Conservation (phyloP, 2,888 invertebrate species). For the Graphium colonna region DNA sequence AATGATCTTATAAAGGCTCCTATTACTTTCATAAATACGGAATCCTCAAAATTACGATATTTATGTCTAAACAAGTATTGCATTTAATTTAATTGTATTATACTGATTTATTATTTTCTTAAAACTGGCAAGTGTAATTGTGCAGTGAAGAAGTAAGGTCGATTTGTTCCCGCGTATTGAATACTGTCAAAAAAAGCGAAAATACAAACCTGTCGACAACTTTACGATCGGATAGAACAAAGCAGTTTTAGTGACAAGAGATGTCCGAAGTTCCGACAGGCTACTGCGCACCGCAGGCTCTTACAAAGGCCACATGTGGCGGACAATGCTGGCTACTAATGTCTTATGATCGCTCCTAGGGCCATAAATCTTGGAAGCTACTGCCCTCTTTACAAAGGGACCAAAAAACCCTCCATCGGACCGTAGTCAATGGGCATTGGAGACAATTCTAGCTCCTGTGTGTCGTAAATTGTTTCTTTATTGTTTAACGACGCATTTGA, state of each 20-base stretch:
- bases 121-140: background rate
- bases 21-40: no score
- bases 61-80: no score
- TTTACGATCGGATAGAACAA: constrained; percentile 70
- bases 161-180: background rate
- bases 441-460: constrained; percentile 26
- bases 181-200: constrained; percentile 4
- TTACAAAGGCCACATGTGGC: constrained; percentile 63
- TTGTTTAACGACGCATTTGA: background rate
- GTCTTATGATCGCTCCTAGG: constrained; percentile 68
- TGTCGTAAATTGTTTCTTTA: constrained; percentile 9
- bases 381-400: constrained; percentile 38
- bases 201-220: constrained; percentile 71
- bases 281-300: constrained; percentile 42
- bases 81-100: background rate
- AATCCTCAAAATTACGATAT: no score
- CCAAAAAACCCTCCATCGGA: constrained; percentile 10
- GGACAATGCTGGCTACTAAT: constrained; percentile 72
- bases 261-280: constrained; percentile 29
- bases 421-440: background rate
- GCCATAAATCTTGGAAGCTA: constrained; percentile 62
- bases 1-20: no score
- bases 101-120: background rate
- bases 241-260: constrained; percentile 23
- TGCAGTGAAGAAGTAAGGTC: background rate